Conservation (phyloP, 2,113 vertebrate genomes). For the Azemiops feae region DNA sequence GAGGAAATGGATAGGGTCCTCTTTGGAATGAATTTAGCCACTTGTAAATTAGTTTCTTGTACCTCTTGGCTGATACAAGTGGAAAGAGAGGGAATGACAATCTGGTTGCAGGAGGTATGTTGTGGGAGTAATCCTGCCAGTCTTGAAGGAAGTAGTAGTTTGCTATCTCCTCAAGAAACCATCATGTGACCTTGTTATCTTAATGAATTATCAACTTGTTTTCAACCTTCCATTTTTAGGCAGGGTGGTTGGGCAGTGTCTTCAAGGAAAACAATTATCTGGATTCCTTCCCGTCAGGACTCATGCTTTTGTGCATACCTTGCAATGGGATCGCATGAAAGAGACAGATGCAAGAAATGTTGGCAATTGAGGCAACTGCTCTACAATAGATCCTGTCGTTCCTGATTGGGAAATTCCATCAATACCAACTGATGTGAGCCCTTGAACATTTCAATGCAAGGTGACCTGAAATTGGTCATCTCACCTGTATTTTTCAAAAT, state of each 20-base stretch:
- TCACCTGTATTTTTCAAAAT: neutral
- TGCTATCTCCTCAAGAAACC: neutral
- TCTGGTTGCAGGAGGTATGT: neutral
- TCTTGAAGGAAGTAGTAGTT: neutral
- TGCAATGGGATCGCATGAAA: neutral
- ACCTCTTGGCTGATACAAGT: neutral
- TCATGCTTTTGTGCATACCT: neutral
- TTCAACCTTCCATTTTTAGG: neutral
- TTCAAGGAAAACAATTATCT: neutral
- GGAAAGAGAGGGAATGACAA: neutral
- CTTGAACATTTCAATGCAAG: neutral
- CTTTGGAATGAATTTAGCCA: neutral
- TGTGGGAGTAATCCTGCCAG: neutral
- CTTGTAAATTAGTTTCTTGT: neutral
- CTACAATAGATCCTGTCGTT: neutral
- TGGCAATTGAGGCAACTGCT: neutral
- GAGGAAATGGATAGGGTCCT: neutral
- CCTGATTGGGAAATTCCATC: neutral
- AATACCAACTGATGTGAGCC: neutral
- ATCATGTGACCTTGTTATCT: neutral
- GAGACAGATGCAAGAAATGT: neutral
- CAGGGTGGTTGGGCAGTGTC: neutral
- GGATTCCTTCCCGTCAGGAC: neutral
- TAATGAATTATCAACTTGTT: neutral
- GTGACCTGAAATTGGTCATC: neutral